Percentiles rank a stretch among this genome's conserved stretches.
These are phyloP conservation scores for Microtus ochrogaster DNA, from an alignment of 2,113 vertebrate genomes.

Conservation along the genomic window DNA sequence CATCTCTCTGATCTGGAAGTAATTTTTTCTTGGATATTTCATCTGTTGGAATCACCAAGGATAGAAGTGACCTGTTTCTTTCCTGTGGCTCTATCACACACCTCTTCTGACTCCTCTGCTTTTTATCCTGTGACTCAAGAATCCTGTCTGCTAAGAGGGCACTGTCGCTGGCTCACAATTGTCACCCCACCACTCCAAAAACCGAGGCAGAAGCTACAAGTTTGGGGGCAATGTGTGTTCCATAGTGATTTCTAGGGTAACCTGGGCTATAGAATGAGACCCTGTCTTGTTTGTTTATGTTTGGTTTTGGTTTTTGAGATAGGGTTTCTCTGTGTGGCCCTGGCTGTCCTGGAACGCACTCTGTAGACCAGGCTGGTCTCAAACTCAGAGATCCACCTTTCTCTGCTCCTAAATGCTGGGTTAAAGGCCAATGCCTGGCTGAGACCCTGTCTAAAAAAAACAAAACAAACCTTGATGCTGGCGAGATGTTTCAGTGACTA, in stretches of 20 bases:
- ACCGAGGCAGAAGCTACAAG: background rate
- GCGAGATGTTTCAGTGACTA: background rate
- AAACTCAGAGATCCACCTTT: background rate
- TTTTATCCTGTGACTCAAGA: background rate
- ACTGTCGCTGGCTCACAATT: background rate
- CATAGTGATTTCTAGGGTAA: background rate
- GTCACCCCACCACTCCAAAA: background rate
- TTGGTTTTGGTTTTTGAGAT: background rate
- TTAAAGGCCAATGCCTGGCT: background rate
- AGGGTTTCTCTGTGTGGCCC: background rate
- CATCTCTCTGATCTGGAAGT: background rate
- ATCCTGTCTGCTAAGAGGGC: background rate
- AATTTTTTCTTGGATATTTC: background rate
- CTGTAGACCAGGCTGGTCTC: background rate
- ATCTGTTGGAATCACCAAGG: background rate
- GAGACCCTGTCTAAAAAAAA: background rate
- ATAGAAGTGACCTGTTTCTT: background rate
- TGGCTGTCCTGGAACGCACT: background rate
- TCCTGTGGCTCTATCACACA: background rate
- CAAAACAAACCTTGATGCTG: background rate
- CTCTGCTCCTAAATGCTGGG: background rate
- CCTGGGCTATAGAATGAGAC: background rate
- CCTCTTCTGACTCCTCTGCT: background rate
- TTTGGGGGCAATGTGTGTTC: background rate
- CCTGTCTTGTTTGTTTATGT: background rate